Percentiles rank a stretch among this genome's conserved stretches.
Conservation (phyloP, 2,888 invertebrate species). For the Melanostoma scalare region DNA sequence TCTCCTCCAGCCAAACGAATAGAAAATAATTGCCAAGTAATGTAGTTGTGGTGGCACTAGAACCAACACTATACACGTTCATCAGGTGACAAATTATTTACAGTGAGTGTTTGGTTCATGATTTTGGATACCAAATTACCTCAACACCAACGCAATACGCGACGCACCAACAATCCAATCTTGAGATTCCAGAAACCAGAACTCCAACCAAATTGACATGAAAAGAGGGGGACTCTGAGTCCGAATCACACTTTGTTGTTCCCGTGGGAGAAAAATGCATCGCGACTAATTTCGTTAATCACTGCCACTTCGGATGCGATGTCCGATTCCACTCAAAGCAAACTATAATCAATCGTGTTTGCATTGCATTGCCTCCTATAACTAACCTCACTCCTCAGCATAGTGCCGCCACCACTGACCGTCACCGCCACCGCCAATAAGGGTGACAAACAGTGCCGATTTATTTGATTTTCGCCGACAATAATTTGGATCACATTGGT, state of each 20-base stretch:
- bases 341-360: constrained; percentile 72
- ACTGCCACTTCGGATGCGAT: constrained; percentile 59
- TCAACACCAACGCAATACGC: neutral
- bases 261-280: constrained; percentile 69
- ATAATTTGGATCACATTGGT: constrained; percentile 73
- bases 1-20: constrained; percentile 26
- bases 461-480: constrained; percentile 72
- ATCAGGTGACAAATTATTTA: constrained; percentile 61
- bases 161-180: too few relatives aligned
- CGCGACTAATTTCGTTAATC: constrained; percentile 68
- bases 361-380: constrained; percentile 39
- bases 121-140: constrained; percentile 15
- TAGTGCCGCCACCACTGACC: neutral
- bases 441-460: constrained; percentile 72
- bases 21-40: constrained; percentile 56
- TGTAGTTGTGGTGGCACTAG: constrained; percentile 41
- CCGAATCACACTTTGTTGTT: constrained; percentile 13
- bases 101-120: constrained; percentile 15
- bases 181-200: neutral
- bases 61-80: neutral
- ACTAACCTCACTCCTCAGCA: constrained; percentile 3
- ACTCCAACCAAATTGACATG: constrained; percentile 31
- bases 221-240: constrained; percentile 19
- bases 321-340: constrained; percentile 55
- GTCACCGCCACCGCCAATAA: constrained; percentile 19